Percentiles rank a stretch among this genome's conserved stretches.
phyloP scores from a whole-genome alignment of 2,113 vertebrate species.

The Brachypodius melanocephalos region DNA sequence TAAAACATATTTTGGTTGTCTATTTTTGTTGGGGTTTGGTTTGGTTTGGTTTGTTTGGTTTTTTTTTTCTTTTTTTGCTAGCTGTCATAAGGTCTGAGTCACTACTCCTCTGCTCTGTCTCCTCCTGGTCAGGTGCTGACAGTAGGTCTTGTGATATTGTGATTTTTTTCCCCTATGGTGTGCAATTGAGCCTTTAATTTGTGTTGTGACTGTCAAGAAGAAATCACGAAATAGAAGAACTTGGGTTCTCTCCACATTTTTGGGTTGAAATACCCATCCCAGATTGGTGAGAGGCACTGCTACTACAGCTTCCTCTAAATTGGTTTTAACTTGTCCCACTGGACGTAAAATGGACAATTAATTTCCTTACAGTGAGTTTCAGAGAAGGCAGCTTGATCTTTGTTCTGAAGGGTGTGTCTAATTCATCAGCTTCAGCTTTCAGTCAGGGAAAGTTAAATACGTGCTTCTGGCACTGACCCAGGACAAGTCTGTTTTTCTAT shows the following conservation, averaged over 20 bases:
- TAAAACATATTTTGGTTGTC: neutral
- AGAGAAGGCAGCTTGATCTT: slow-evolving; percentile 27
- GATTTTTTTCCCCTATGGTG: neutral
- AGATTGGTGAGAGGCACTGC: neutral
- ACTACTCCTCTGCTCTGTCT: neutral
- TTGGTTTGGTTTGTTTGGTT: neutral
- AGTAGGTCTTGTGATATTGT: neutral
- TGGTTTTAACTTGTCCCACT: neutral
- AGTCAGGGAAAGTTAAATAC: slow-evolving; percentile 16
- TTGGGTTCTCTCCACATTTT: neutral
- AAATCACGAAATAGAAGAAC: neutral
- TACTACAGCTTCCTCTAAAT: neutral
- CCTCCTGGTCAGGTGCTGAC: neutral
- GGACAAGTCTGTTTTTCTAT: neutral
- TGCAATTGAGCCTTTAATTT: neutral
- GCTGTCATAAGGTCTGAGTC: neutral
- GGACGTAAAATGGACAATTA: neutral
- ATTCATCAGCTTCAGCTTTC: slow-evolving; percentile 60
- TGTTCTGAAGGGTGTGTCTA: slow-evolving; percentile 59
- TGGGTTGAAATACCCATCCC: neutral
- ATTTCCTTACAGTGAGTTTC: neutral
- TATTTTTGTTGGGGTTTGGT: neutral
- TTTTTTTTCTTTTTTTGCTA: neutral
- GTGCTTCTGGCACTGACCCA: slow-evolving; percentile 8
- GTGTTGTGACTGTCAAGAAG: neutral